phyloP scores from a whole-genome alignment of 2,888 invertebrate genomes.

The Megalurothrips usitatus region DNA sequence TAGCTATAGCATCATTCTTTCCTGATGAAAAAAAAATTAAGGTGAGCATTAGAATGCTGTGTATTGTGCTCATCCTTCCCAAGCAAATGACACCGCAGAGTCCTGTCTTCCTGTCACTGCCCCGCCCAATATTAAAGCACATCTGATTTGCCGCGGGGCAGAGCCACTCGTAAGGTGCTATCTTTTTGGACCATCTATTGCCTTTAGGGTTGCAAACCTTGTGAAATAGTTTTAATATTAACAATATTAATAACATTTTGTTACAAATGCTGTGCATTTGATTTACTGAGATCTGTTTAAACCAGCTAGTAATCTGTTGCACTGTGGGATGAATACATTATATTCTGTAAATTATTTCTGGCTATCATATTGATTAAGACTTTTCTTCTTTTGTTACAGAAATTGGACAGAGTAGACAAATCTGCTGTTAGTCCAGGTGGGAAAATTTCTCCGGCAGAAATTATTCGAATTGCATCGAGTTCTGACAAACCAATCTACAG shows the following conservation, averaged over 20 bases:
- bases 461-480: constrained; percentile 45
- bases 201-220: too few species aligned
- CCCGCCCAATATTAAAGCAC: too few species aligned
- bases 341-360: too few species aligned
- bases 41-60: constrained; percentile 36
- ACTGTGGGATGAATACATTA: not conserved
- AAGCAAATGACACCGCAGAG: too few species aligned
- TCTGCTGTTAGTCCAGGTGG: not conserved
- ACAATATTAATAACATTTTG: constrained; percentile 35
- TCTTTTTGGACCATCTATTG: too few species aligned
- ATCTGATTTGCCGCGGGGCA: too few species aligned
- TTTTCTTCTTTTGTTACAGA: not conserved
- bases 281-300: not conserved
- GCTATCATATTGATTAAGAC: not conserved
- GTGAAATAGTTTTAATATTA: constrained; percentile 29
- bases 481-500: constrained; percentile 55
- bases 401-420: not conserved
- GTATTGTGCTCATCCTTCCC: too few species aligned
- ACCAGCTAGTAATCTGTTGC: not conserved
- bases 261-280: constrained; percentile 52
- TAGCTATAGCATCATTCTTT: constrained; percentile 29
- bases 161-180: too few species aligned
- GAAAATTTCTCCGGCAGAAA: not conserved
- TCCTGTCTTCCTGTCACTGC: too few species aligned
- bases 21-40: constrained; percentile 35